A percentile compares a stretch with the other conserved stretches of the same genome.
phyloP scores from a whole-genome alignment of 1,140 invertebrate species.

The Druon quercuslanigerum region DNA sequence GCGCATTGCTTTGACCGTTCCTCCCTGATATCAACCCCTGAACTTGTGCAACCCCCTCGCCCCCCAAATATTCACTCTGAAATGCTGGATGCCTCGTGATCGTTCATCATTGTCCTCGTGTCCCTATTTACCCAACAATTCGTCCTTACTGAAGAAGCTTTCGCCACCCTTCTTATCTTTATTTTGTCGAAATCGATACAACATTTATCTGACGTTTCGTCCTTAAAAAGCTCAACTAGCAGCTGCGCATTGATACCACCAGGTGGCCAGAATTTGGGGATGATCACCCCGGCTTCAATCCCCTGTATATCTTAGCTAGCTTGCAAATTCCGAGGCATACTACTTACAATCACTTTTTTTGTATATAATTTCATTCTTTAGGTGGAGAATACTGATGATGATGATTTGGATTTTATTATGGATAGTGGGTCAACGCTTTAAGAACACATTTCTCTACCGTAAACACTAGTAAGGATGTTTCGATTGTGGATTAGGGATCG shows the following conservation, averaged over 20 bases:
- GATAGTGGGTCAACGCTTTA: too few species aligned
- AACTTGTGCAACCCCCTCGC: conserved; percentile 27
- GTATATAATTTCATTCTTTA: too few species aligned
- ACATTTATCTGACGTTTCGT: conserved; percentile 48
- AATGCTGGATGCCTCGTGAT: conserved; percentile 29
- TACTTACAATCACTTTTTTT: too few species aligned
- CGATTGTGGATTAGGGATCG: too few species aligned
- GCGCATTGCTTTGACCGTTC: conserved; percentile 40
- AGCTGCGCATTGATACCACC: conserved; percentile 50
- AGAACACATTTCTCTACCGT: too few species aligned
- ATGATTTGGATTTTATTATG: too few species aligned
- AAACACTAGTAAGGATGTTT: too few species aligned
- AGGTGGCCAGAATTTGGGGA: conserved; percentile 14
- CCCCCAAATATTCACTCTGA: conserved; percentile 36
- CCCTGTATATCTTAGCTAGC: too few species aligned
- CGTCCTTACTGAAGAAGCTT: background rate
- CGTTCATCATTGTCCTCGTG: conserved; percentile 13
- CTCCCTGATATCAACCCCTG: conserved; percentile 24
- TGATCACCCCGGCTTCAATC: conserved; percentile 49
- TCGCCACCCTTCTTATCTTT: conserved; percentile 44
- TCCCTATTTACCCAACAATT: conserved; percentile 3
- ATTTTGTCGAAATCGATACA: conserved; percentile 53
- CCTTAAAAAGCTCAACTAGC: conserved; percentile 46
- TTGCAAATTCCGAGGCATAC: too few species aligned
- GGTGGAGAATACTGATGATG: too few species aligned